Evolutionary conservation across 2,113 vertebrate genomes (phyloP).

Genomic region (Eolophus roseicapilla): DNA sequence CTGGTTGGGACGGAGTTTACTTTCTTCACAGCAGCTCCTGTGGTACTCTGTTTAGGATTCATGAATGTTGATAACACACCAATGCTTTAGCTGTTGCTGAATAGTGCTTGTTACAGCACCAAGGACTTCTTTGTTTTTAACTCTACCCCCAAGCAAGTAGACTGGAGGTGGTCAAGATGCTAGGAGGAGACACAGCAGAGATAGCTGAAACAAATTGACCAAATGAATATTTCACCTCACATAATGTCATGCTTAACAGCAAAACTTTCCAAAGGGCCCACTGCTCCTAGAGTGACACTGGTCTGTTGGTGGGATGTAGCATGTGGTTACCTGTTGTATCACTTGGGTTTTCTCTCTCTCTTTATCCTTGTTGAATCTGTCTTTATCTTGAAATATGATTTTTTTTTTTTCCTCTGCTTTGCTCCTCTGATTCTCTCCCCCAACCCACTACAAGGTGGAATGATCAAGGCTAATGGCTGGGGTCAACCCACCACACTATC

Average conservation of each 20-base stretch:
- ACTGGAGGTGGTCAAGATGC: not conserved
- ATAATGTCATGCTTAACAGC: not conserved
- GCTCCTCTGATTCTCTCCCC: not conserved
- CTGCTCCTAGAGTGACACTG: not conserved
- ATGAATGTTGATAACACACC: not conserved
- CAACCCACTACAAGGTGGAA: not conserved
- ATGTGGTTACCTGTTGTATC: fast-evolving
- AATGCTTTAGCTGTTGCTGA: not conserved
- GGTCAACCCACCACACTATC: not conserved
- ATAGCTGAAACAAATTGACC: not conserved
- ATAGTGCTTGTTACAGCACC: not conserved
- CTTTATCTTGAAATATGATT: not conserved
- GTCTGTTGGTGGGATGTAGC: not conserved
- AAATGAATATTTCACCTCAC: not conserved
- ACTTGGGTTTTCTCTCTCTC: fast-evolving
- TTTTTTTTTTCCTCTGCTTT: not conserved
- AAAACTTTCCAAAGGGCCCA: not conserved
- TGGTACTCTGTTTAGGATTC: not conserved
- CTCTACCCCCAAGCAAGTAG: not conserved
- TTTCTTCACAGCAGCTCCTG: not conserved
- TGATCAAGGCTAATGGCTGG: not conserved
- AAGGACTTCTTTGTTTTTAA: not conserved
- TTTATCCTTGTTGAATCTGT: not conserved
- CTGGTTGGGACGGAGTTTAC: not conserved
- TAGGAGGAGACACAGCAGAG: not conserved